Evolutionary conservation across 2,888 invertebrate species (phyloP), one percentile per base, ranked within the genome.

Genomic region (Phyto melanocephala): DNA sequence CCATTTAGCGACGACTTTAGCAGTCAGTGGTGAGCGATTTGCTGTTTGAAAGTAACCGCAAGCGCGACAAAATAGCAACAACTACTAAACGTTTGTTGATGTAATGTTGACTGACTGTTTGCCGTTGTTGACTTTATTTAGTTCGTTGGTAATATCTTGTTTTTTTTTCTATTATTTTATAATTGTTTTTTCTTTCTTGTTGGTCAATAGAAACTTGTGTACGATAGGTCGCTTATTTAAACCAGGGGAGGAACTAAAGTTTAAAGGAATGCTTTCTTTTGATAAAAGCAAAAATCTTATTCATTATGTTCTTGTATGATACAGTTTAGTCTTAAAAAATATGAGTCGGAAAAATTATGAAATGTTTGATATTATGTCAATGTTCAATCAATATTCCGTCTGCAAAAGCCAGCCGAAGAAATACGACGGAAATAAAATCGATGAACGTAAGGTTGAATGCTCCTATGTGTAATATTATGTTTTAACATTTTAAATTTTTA

Each of bases 121-220:
- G 37, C 24, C 72, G 63, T 45, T 37, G 47, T 47, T 50, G 70
- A 62, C 24, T 37, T 33, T 62, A 24, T 60, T 68, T 54, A 17
- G 11, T 35, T 74, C 28, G 35, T 50, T 54, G 42, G 42, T 17
- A 40, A 2, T 50, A 15, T 74, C 63, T 60, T 54, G 56, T 37
- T 40, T 40, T 63, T 54, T 35, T 68, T 65, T 62, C 47, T 28
- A 24, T 15, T 17, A 33, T 28, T 58, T 40, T 77, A 40, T 63
- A 4, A 56, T 58, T 35, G 63, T 71, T 22, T 35, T 42, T 76
- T 47, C 45, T 74, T 37, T 74, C 68, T 62, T 68, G 76, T 77
- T 83, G 84, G 85, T 85, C 85, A 85, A 84, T 80, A 83, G 81
- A 85, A 84, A 81, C 72, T 78, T 83, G 76, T 84, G 83, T 84